Evolutionary conservation across 1,140 invertebrate genomes (phyloP), one percentile per base, ranked within the genome.

Genomic region (Pteromalus puparum): DNA sequence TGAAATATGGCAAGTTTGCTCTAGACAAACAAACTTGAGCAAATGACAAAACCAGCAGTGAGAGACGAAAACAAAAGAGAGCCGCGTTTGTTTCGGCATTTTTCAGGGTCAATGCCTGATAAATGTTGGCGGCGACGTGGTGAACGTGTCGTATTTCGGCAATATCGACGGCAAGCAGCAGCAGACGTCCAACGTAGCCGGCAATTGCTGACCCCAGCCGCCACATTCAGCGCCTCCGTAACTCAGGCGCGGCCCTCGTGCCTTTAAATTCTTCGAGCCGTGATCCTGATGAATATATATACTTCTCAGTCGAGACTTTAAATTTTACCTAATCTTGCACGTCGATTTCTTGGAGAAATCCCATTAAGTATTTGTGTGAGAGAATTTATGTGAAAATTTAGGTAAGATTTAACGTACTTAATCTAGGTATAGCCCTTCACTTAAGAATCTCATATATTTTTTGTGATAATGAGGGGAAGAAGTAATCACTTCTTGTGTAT

Each of bases 111-210:
- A 98, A 91, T 99, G 98, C 94, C 94, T 99, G 86, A 96, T 99
- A 85, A 99, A 98, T 87, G 97, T 99, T 10, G 97, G 97, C 67
- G 98, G 98, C 26, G 98, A 99, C 92, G 97, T 97, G 1, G 98
- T 99, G 18, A 95, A 94, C 82, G 96, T 97, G 26, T 94, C 94
- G 15, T 94, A 94, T 89, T 92, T 91, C 86, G 91, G 91, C 15
- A 90, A 92, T 24, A 92, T 93, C 15, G 91, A 90, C 5, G 53
- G 76, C 90, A 92, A 68, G 76, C 83, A 82, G 46, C 79, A 65
- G 38, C 79, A 26, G 26, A 75, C 34, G 13, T 10, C 68, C 65
- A 46, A 26, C 26, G 30, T 34, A 76, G 53, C 38, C 30, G 77
- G 88, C 80, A 92, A 91, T 88, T 91, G 91, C 91, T 93, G 92